Evolutionary conservation across 2,888 invertebrate genomes (phyloP).

Genomic region (Drosophila cognata): DNA sequence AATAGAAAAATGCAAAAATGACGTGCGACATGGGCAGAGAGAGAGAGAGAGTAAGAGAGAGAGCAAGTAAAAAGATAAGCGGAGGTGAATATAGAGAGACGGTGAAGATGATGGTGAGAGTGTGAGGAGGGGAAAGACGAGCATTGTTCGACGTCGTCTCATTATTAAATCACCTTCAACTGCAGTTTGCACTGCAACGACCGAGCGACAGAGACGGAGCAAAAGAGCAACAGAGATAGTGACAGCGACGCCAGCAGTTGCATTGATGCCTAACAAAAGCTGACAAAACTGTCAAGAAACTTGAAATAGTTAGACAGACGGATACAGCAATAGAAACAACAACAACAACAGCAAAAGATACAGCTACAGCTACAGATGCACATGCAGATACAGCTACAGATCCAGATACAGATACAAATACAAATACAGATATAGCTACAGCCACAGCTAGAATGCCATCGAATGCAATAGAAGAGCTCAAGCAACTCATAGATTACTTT

Average conservation of each 20-base stretch:
- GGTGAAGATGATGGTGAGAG: background rate
- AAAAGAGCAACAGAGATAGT: conserved; percentile 7
- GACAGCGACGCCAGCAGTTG: conserved; percentile 19
- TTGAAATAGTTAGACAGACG: conserved; percentile 34
- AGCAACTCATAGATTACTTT: conserved; percentile 13
- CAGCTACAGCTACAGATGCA: background rate
- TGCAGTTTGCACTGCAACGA: conserved; percentile 76
- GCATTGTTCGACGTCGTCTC: conserved; percentile 24
- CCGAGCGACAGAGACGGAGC: conserved; percentile 48
- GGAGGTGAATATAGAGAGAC: background rate
- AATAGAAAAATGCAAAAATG: conserved; percentile 37
- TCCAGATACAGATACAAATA: background rate
- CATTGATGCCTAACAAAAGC: conserved; percentile 37
- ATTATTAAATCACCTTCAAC: conserved; percentile 83
- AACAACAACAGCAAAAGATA: background rate
- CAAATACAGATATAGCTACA: background rate
- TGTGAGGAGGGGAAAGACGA: background rate
- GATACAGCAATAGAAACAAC: conserved; percentile 3
- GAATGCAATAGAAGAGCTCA: conserved; percentile 10
- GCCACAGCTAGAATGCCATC: conserved; percentile 5
- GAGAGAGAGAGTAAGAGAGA: background rate
- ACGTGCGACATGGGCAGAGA: conserved; percentile 26
- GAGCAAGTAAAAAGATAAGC: background rate
- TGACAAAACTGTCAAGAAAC: conserved; percentile 42
- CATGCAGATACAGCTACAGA: conserved; percentile 3